A percentile compares a stretch with the other conserved stretches of the same genome.
phyloP scores from a whole-genome alignment of 2,797 vertebrate genomes.

The Rhabdomys pumilio region DNA sequence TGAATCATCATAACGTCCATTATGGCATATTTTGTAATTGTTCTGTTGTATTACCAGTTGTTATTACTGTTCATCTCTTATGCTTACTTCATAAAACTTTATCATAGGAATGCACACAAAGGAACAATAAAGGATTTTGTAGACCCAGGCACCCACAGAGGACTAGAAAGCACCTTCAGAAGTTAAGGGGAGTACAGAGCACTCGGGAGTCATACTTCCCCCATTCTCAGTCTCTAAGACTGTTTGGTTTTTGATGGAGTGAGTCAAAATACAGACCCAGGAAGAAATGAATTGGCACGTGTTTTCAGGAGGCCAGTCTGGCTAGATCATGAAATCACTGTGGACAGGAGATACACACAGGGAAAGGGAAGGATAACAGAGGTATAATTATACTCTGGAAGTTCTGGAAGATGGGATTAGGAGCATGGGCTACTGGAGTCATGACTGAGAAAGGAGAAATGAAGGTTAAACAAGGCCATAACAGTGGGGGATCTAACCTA shows the following conservation, averaged over 20 bases:
- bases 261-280: not conserved
- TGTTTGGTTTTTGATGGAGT: not conserved
- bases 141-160: not conserved
- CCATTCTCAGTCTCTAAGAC: not conserved
- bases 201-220: not conserved
- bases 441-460: not conserved
- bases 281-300: not conserved
- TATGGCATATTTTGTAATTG: not conserved
- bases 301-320: not conserved
- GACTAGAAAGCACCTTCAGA: not conserved
- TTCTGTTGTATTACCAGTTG: not conserved
- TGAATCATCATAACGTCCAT: not conserved
- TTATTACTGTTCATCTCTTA: not conserved
- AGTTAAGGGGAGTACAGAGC: no score
- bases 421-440: no score
- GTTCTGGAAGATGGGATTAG: not conserved
- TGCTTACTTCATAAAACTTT: not conserved
- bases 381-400: not conserved
- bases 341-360: not conserved
- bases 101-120: not conserved
- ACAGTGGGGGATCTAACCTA: not conserved
- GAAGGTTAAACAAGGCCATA: not conserved
- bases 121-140: not conserved
- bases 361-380: not conserved
- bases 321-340: not conserved